Evolutionary conservation across 2,113 vertebrate genomes (phyloP), one percentile per base, ranked within the genome.

Genomic region (Pseudolaguvia tuberculata): DNA sequence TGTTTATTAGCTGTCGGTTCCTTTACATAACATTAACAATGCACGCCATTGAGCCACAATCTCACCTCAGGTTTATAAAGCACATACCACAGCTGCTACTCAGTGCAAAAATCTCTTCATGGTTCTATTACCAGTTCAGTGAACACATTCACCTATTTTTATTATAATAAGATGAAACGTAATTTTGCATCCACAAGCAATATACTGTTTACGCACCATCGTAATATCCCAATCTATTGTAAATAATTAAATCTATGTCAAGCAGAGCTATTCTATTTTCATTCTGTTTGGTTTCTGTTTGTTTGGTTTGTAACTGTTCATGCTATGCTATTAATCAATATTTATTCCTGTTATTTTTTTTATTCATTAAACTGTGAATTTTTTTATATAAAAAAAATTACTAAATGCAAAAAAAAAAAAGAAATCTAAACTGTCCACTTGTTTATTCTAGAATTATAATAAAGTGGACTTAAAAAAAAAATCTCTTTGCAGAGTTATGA

Each of bases 311-410:
- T 75, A 5, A 72, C 70, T 63, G 76, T 68, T 27, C 67, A 42
- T 77, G 70, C 48, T 59, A 29, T n/a, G 29, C 27, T 81, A 80
- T 57, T 20, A 84, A 81, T 85, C 58, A 80, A 50, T 87, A 86
- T 87, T 87, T 86, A 86, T 88, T 79, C 35, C 27, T 74, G n/a
- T 83, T 80, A 42, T 79, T 65, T 81, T 79, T 57, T 80, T 75
- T 52, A 76, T 77, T 82, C 82, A 85, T 79, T 79, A 77, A 85
- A 88, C 86, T 90, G 88, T 91, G 88, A 90, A 87, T 89, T 90
- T 79, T n/a, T 35, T 91, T 89, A 50, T 83, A 88, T 66, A 75
- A 75, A 85, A 82, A 72, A 68, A 69, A 69, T 51, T 50, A n/a
- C n/a, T n/a, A 57, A 0, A 68, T 67, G 73, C 70, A 76, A 66